Evolutionary conservation across 2,888 invertebrate species (phyloP).

Genomic region (Poecilus cupreus): DNA sequence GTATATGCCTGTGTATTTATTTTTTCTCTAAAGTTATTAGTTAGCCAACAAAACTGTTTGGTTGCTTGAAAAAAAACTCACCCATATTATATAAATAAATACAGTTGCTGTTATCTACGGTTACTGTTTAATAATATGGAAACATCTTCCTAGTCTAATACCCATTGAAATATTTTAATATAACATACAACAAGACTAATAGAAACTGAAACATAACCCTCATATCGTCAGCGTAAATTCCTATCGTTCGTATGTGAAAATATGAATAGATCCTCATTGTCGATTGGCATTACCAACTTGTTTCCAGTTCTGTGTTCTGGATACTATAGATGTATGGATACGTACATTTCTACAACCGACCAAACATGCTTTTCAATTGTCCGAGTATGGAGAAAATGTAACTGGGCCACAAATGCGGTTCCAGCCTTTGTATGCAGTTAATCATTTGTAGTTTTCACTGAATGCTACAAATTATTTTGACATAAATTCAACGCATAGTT

Average conservation of each 20-base stretch:
- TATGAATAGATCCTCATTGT: constrained; percentile 9
- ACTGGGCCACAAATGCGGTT: neutral
- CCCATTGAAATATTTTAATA: no score
- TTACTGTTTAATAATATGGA: no score
- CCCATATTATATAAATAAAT: no score
- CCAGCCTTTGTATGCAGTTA: constrained; percentile 23
- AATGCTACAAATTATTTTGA: constrained; percentile 36
- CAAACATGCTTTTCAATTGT: neutral
- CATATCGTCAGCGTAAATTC: neutral
- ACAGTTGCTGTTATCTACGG: no score
- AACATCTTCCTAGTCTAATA: no score
- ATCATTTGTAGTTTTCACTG: constrained; percentile 15
- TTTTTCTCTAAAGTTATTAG: no score
- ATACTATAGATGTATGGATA: neutral
- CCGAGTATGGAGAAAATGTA: neutral
- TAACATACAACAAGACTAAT: neutral
- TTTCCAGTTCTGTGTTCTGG: neutral
- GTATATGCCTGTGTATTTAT: no score
- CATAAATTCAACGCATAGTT: neutral
- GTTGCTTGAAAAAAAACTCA: no score
- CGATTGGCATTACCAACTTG: neutral
- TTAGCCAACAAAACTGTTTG: no score
- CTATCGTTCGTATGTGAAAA: neutral
- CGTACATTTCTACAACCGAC: neutral
- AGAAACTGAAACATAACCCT: neutral